Evolutionary conservation across 2,113 vertebrate genomes (phyloP).

Genomic region (Eulacestoma nigropectus): DNA sequence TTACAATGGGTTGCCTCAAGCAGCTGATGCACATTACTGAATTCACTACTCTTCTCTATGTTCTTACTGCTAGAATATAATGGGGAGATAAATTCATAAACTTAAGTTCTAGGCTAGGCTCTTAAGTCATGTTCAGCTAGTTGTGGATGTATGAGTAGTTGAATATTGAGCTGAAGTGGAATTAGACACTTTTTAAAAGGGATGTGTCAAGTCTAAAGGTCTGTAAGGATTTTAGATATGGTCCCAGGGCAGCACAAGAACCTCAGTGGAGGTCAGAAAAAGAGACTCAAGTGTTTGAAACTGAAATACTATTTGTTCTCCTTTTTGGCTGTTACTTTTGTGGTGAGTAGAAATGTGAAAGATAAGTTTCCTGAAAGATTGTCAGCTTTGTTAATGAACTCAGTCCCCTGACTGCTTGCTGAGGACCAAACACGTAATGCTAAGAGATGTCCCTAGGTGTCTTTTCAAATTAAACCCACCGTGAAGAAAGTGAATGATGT

Average conservation of each 20-base stretch:
- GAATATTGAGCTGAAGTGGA: not conserved
- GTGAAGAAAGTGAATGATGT: not conserved
- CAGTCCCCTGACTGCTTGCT: not conserved
- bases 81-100: not conserved
- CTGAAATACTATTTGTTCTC: rapidly evolving
- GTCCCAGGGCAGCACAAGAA: not conserved
- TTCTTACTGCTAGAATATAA: not conserved
- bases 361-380: not conserved
- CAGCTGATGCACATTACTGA: not conserved
- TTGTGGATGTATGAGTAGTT: not conserved
- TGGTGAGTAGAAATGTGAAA: not conserved
- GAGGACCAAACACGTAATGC: not conserved
- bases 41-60: not conserved
- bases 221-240: not conserved
- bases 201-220: not conserved
- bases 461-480: not conserved
- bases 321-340: not conserved
- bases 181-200: not conserved
- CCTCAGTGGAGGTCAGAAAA: not conserved
- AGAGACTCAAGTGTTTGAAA: not conserved
- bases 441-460: not conserved
- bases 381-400: not conserved
- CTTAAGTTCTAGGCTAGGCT: not conserved
- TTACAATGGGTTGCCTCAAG: not conserved
- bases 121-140: not conserved